Conservation (phyloP, 2,888 invertebrate genomes). For the Pachymerium ferrugineum region DNA sequence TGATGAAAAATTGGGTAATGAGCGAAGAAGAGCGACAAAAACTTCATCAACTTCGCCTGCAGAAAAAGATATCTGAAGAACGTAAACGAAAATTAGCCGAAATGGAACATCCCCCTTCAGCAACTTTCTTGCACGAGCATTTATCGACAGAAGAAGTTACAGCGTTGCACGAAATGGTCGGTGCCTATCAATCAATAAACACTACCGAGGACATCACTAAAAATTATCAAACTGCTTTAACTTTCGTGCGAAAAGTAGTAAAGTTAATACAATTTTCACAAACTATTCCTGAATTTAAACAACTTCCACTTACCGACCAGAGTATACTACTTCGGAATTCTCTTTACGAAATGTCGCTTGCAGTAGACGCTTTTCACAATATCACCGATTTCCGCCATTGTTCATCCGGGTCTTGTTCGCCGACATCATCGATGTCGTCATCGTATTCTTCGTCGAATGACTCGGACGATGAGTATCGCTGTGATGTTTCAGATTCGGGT, state of each 20-base stretch:
- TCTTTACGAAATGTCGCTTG: constrained; percentile 34
- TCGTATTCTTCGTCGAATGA: background rate
- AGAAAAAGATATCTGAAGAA: constrained; percentile 32
- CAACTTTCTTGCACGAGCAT: background rate
- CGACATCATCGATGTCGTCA: background rate
- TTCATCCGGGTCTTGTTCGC: background rate
- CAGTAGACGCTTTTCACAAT: background rate
- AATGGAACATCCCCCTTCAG: background rate
- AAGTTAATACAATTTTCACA: constrained; percentile 17
- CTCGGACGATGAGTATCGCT: constrained; percentile 4
- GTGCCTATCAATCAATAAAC: background rate
- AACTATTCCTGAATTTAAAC: background rate
- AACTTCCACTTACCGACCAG: background rate
- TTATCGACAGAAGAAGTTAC: background rate
- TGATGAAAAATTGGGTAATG: constrained; percentile 49
- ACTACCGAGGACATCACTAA: background rate
- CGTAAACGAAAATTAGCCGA: background rate
- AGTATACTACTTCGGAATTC: constrained; percentile 13
- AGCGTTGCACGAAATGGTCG: background rate
- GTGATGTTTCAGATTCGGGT: background rate
- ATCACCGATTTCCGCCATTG: background rate
- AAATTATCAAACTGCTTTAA: background rate
- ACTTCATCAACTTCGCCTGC: constrained; percentile 40
- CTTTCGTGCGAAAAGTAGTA: background rate
- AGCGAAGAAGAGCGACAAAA: constrained; percentile 41